A percentile compares a stretch with the other conserved stretches of the same genome.
These are phyloP conservation scores for Connochaetes taurinus DNA, from an alignment of 2,113 vertebrate genomes.

Conservation along the genomic window DNA sequence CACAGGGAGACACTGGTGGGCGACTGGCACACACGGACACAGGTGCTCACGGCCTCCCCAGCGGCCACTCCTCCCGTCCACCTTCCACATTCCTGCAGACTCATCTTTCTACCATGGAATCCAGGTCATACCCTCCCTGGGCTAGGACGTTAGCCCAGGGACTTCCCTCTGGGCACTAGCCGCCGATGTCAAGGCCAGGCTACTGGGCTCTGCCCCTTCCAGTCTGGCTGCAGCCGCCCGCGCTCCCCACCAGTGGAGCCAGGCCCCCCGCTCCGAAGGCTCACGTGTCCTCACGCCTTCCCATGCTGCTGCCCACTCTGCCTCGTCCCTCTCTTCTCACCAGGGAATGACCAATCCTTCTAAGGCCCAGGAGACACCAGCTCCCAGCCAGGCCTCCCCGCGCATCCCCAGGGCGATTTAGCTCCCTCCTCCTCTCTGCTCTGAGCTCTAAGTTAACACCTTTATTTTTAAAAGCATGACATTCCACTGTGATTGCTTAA, in stretches of 20 bases:
- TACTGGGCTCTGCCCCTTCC: too few species aligned
- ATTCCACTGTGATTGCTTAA: not conserved
- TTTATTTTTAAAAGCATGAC: too few species aligned
- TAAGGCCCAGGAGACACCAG: not conserved
- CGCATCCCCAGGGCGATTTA: fast-evolving
- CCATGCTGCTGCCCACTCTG: too few species aligned
- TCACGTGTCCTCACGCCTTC: fast-evolving
- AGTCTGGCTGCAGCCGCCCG: not conserved
- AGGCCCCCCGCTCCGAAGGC: not conserved
- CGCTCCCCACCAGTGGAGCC: fast-evolving
- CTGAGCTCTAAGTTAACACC: not conserved
- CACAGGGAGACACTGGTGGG: not conserved
- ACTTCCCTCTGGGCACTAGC: not conserved
- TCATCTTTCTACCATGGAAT: fast-evolving
- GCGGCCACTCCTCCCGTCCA: fast-evolving
- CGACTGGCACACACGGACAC: not conserved
- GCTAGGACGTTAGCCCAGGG: not conserved
- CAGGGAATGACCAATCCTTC: fast-evolving
- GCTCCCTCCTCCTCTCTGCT: not conserved
- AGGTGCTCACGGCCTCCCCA: fast-evolving
- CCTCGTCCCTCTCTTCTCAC: not conserved
- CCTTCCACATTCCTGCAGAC: not conserved
- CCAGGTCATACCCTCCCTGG: fast-evolving
- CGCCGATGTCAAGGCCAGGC: fast-evolving
- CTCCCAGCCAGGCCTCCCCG: not conserved